These are phyloP conservation scores for Pelusios castaneus DNA, from an alignment of 2,113 vertebrate species.

Conservation along the genomic window DNA sequence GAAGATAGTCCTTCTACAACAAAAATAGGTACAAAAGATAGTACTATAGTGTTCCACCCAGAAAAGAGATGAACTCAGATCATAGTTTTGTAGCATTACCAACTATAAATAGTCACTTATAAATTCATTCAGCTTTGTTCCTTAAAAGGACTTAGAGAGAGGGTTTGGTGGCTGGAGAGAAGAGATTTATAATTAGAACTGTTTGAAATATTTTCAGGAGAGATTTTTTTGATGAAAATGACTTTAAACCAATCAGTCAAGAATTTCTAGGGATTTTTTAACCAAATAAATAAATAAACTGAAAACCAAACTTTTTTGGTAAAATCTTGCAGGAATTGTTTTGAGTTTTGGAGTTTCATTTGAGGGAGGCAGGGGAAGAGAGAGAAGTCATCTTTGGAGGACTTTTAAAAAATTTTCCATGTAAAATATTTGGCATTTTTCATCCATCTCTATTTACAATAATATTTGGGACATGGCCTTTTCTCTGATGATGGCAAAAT, in stretches of 20 bases:
- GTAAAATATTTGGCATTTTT: background rate
- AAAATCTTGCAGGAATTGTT: background rate
- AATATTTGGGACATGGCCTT: background rate
- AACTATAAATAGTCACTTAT: conserved; percentile 58
- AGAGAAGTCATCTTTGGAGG: background rate
- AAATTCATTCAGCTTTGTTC: conserved; percentile 51
- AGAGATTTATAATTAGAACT: conserved; percentile 46
- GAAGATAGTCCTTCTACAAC: background rate
- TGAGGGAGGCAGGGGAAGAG: background rate
- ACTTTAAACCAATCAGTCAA: background rate
- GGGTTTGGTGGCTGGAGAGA: conserved; percentile 50
- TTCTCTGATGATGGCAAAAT: background rate
- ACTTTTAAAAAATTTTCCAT: background rate
- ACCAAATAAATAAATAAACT: background rate
- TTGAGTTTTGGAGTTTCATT: background rate
- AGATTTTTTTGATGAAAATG: conserved; percentile 35
- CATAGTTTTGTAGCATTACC: conserved; percentile 34
- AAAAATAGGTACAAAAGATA: conserved; percentile 5
- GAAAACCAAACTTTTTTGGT: background rate
- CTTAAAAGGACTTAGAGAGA: conserved; percentile 38
- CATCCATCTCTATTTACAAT: background rate
- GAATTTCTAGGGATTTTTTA: conserved; percentile 24
- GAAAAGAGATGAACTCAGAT: conserved; percentile 23
- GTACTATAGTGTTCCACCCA: conserved; percentile 8
- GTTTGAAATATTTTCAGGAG: background rate